phyloP scores from a whole-genome alignment of 2,888 invertebrate genomes.

The Chymomyza procnemis region DNA sequence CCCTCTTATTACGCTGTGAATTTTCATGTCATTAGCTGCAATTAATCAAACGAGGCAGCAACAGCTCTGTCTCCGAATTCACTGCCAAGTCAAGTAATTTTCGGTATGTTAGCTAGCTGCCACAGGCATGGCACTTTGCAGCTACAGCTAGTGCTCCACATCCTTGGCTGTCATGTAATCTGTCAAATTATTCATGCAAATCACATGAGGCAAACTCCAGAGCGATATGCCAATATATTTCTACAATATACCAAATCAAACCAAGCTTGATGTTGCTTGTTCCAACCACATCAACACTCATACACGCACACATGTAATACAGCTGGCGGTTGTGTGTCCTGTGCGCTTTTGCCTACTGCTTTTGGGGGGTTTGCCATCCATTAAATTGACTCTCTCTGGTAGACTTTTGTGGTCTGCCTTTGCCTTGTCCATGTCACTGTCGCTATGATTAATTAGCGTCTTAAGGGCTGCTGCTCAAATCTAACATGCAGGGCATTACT shows the following conservation, averaged over 20 bases:
- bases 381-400: conserved; percentile 60
- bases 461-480: conserved; percentile 36
- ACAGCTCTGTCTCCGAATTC: background rate
- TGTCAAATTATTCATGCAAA: conserved; percentile 75
- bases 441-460: conserved; percentile 69
- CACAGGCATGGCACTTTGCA: background rate
- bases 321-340: conserved; percentile 44
- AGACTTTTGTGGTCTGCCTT: background rate
- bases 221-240: conserved; percentile 14
- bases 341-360: conserved; percentile 20
- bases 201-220: conserved; percentile 33
- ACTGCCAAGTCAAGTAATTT: background rate
- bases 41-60: conserved; percentile 34
- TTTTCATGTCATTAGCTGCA: conserved; percentile 41
- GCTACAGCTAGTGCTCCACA: background rate
- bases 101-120: background rate
- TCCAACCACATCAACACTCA: conserved; percentile 1
- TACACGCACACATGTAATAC: conserved; percentile 48
- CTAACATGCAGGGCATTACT: conserved; percentile 21
- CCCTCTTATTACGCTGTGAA: background rate
- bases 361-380: conserved; percentile 48
- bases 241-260: conserved; percentile 7
- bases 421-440: conserved; percentile 24
- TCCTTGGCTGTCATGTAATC: conserved; percentile 52
- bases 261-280: conserved; percentile 8